Evolutionary conservation across 2,113 vertebrate genomes (phyloP).

Genomic region (Notothenia coriiceps): DNA sequence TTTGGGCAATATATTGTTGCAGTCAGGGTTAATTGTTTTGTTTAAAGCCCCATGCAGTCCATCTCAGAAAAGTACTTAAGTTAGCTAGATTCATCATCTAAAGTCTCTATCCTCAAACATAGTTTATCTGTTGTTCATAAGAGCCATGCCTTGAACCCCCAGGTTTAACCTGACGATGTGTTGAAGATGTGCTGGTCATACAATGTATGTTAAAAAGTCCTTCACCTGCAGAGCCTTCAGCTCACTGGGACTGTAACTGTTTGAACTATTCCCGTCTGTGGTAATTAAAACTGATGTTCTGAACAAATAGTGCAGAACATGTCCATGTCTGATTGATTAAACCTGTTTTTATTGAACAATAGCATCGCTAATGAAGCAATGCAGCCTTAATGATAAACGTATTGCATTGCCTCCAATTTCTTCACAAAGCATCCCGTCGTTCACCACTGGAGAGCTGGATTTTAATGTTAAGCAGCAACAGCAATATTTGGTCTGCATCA

Average conservation of each 20-base stretch:
- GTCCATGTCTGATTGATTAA: not conserved
- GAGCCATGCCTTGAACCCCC: not conserved
- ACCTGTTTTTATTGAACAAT: not conserved
- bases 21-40: not conserved
- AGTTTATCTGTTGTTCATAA: not conserved
- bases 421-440: not conserved
- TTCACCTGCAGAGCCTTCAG: too few relatives aligned
- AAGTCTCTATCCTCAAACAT: not conserved
- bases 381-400: not conserved
- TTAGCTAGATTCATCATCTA: not conserved
- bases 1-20: not conserved
- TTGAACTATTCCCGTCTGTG: not conserved
- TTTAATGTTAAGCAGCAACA: not conserved
- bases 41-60: not conserved
- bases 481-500: not conserved
- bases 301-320: not conserved
- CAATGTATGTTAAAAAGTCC: not conserved
- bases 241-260: not conserved
- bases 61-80: not conserved
- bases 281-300: not conserved
- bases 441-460: not conserved
- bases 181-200: not conserved
- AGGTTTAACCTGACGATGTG: not conserved
- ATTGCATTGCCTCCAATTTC: not conserved
- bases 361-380: not conserved